Evolutionary conservation across 1,140 invertebrate species (phyloP), one percentile per base, ranked within the genome.

Genomic region (Planococcus citri): DNA sequence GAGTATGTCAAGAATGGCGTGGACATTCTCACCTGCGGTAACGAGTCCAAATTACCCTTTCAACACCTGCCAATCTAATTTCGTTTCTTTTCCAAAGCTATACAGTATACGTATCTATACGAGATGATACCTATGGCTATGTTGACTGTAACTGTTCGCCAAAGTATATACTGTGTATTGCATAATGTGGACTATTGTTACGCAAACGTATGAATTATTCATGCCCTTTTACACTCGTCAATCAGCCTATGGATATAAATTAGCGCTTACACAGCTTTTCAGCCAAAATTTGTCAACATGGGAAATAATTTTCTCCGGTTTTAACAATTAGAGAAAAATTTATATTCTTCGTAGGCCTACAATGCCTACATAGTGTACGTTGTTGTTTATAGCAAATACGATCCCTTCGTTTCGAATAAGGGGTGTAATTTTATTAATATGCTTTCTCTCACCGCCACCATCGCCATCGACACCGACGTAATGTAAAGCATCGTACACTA

Each of bases 11-110:
- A 51, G 41, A 51, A 51, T 51, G 12, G 41, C 41, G 41, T 64
- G 22, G 60, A 64, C 9, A 64, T 64, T 64, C 60, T 64, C 60
- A 64, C 60, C 60, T 64, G 60, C 25, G 21, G n/a, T 64, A 27
- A 64, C 25, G 60, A 25, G 60, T 24, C 20, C 21, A 64, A 64
- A 64, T 24, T 64, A 25, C 25, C 24, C 60, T 64, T 64, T 64
- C 60, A 64, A 64, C 60, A 64, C 60, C 60, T 64, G 60, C 60
- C 60, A 64, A 64, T 64, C 60, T 64, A 64, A 51, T 20, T 51
- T 51, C 17, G 4, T 51, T 51, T 9, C 41, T 20, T n/a, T n/a
- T n/a, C n/a, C n/a, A n/a, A n/a, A n/a, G n/a, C n/a, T n/a, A n/a
- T n/a, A n/a, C n/a, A n/a, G n/a, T n/a, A n/a, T n/a, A n/a, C n/a